These are phyloP conservation scores for Danio choprae DNA, from an alignment of 2,797 vertebrate genomes.

Conservation along the genomic window DNA sequence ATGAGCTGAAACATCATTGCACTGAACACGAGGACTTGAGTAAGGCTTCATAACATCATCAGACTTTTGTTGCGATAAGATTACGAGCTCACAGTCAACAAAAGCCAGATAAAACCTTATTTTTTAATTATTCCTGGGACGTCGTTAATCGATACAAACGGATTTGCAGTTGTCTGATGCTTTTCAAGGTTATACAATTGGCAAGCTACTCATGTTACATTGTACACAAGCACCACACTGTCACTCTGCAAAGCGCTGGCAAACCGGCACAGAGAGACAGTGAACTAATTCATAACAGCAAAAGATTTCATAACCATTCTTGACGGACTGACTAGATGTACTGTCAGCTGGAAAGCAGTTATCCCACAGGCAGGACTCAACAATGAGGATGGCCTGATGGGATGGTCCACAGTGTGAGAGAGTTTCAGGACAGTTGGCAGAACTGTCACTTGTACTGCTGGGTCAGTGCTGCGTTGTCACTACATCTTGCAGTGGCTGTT, in stretches of 20 bases:
- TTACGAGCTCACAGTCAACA: background rate
- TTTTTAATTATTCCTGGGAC: background rate
- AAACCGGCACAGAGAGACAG: background rate
- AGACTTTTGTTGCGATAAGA: background rate
- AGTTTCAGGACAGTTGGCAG: slow-evolving; percentile 11
- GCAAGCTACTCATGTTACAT: slow-evolving; percentile 19
- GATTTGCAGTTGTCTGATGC: slow-evolving; percentile 10
- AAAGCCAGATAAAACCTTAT: slow-evolving; percentile 7
- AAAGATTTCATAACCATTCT: background rate
- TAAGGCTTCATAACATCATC: background rate
- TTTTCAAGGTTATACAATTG: slow-evolving; percentile 23
- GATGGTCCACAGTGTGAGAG: background rate
- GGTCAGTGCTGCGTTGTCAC: slow-evolving; percentile 7
- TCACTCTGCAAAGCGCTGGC: slow-evolving; percentile 4
- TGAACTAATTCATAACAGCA: background rate
- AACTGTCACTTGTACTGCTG: slow-evolving; percentile 1
- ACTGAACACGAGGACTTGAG: background rate
- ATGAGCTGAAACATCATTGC: slow-evolving; percentile 14
- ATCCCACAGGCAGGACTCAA: slow-evolving; percentile 12
- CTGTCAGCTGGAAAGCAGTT: slow-evolving; percentile 8
- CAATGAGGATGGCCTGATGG: slow-evolving; percentile 6
- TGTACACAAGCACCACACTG: background rate
- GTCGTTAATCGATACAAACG: background rate
- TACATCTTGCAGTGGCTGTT: slow-evolving; percentile 1
- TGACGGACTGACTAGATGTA: background rate